phyloP scores from a whole-genome alignment of 2,113 vertebrate genomes.

The Picathartes gymnocephalus region DNA sequence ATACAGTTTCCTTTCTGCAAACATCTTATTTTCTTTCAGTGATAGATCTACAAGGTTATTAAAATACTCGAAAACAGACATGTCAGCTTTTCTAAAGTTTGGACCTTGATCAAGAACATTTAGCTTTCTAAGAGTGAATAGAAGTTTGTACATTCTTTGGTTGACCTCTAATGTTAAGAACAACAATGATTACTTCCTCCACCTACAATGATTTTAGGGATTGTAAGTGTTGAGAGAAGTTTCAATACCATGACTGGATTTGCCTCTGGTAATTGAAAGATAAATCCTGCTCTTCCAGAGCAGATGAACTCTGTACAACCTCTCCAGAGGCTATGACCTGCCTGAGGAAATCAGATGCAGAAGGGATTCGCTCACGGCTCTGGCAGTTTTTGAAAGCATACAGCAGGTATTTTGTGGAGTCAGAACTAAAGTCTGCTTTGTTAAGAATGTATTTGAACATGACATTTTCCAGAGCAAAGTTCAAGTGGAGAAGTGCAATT shows the following conservation, averaged over 20 bases:
- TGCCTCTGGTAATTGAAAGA: constrained; percentile 69
- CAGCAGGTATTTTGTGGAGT: constrained; percentile 17
- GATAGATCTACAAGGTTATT: constrained; percentile 44
- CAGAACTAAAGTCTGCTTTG: constrained; percentile 48
- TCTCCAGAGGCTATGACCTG: not conserved
- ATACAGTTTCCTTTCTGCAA: not conserved
- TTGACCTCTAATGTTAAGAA: constrained; percentile 48
- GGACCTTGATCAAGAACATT: constrained; percentile 60
- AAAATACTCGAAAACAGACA: constrained; percentile 55
- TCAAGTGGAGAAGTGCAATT: constrained; percentile 65
- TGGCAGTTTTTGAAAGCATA: constrained; percentile 67
- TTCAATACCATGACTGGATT: not conserved
- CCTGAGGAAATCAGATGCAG: constrained; percentile 58
- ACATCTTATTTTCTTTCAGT: constrained; percentile 71
- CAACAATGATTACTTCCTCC: not conserved
- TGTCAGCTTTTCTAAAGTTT: constrained; percentile 62
- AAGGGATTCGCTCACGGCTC: constrained; percentile 52
- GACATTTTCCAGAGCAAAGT: constrained; percentile 37
- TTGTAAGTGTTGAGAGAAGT: constrained; percentile 58
- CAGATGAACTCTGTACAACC: constrained; percentile 52
- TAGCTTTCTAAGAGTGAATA: constrained; percentile 62
- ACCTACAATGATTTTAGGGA: constrained; percentile 47
- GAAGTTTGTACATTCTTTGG: not conserved
- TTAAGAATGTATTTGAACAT: constrained; percentile 64
- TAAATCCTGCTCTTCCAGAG: constrained; percentile 62